Percentiles rank a stretch among this genome's conserved stretches.
These are phyloP conservation scores for Drosophila tropicalis DNA, from an alignment of 1,140 invertebrate species.

Conservation along the genomic window DNA sequence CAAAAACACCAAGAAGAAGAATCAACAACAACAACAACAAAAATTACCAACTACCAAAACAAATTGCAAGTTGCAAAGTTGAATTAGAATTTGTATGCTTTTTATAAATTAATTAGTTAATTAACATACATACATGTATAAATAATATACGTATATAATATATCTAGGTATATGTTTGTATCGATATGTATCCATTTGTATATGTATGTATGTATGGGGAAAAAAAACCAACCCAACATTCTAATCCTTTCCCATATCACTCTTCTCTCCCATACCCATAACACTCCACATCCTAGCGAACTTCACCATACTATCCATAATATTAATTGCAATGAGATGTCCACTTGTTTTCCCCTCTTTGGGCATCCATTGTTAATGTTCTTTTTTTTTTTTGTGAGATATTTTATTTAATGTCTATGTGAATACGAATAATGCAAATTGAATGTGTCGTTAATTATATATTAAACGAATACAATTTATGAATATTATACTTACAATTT, in stretches of 20 bases:
- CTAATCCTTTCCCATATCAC: not conserved
- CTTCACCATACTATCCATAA: not conserved
- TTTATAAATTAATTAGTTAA: conserved; percentile 75
- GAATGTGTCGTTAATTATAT: conserved; percentile 4
- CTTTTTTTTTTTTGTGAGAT: not conserved
- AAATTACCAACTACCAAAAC: conserved; percentile 33
- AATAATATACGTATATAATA: conserved; percentile 1
- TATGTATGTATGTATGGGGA: not conserved
- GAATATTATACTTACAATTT: conserved; percentile 3
- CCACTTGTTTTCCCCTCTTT: not conserved
- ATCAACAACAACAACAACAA: conserved; percentile 29
- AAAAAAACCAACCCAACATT: not conserved
- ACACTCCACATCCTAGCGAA: not conserved
- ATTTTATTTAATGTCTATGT: conserved; percentile 6
- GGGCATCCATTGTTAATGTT: conserved; percentile 3
- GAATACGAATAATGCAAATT: conserved; percentile 4
- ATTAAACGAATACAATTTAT: conserved; percentile 8
- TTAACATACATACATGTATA: conserved; percentile 55
- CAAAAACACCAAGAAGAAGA: conserved; percentile 6
- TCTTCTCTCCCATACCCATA: not conserved
- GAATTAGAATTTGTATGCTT: conserved; percentile 64
- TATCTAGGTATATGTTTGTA: conserved; percentile 23
- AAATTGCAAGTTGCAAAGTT: conserved; percentile 15
- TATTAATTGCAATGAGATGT: not conserved
- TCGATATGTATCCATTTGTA: conserved; percentile 2